These are phyloP conservation scores for Lutraria lutraria DNA, from an alignment of 2,888 invertebrate species.

Conservation along the genomic window DNA sequence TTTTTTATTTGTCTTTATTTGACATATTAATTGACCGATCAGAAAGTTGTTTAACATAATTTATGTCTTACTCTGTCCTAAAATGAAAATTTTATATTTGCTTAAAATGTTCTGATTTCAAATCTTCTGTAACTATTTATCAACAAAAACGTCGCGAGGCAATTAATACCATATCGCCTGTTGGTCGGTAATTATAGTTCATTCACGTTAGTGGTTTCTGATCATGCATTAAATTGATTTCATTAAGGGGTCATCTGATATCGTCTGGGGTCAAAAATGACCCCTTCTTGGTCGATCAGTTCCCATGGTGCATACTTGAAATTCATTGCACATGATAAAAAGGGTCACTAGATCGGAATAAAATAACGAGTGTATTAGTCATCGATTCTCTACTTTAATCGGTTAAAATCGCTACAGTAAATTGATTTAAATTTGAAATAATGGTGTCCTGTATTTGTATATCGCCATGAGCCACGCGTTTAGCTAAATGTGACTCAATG, in stretches of 20 bases:
- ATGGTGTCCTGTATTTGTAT: not conserved
- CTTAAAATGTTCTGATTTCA: too few species aligned
- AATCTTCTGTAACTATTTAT: too few species aligned
- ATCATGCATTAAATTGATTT: constrained; percentile 13
- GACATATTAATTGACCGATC: too few species aligned
- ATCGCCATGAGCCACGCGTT: not conserved
- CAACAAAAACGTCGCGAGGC: too few species aligned
- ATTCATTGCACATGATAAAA: constrained; percentile 37
- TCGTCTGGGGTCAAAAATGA: constrained; percentile 19
- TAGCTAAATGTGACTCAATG: not conserved
- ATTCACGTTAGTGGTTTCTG: not conserved
- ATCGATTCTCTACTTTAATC: constrained; percentile 32
- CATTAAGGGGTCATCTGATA: constrained; percentile 12
- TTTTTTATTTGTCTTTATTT: too few species aligned
- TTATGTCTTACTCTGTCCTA: too few species aligned
- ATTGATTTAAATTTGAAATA: constrained; percentile 28
- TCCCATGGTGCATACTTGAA: constrained; percentile 36
- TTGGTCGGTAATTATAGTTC: not conserved
- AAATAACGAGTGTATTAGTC: constrained; percentile 36
- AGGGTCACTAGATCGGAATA: constrained; percentile 21
- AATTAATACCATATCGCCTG: not conserved
- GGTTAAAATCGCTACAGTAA: constrained; percentile 29
- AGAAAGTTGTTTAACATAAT: too few species aligned
- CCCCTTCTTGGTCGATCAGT: constrained; percentile 19
- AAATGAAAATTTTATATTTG: too few species aligned